Percentiles rank a stretch among this genome's conserved stretches.
Evolutionary conservation across 2,113 vertebrate genomes (phyloP).

Genomic region (Rhipidura dahli): DNA sequence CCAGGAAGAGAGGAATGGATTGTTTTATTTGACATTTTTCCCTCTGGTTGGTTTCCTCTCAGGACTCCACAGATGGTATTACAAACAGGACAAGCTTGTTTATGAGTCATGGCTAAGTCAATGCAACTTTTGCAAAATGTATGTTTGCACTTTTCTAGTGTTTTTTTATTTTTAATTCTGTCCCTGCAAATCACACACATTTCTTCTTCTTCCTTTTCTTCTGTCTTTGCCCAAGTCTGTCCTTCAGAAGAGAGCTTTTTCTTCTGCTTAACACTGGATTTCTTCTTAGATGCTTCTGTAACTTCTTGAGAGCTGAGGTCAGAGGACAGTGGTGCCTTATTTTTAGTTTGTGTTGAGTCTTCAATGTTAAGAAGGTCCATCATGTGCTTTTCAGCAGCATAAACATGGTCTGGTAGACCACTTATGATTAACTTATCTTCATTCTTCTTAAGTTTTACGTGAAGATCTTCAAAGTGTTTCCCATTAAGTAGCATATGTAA

Average conservation of each 20-base stretch:
- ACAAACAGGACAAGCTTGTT: constrained; percentile 69
- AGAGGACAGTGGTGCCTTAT: background rate
- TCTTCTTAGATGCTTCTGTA: background rate
- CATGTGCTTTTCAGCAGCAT: background rate
- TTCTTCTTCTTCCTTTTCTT: background rate
- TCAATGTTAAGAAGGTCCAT: background rate
- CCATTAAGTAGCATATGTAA: background rate
- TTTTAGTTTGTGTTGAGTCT: background rate
- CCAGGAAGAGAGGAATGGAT: accelerated
- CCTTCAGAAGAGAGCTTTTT: background rate
- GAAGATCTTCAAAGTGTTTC: background rate
- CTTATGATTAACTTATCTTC: background rate
- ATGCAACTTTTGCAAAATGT: constrained; percentile 72
- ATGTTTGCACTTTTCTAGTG: constrained; percentile 72
- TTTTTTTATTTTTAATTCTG: constrained; percentile 23
- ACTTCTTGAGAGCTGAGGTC: background rate
- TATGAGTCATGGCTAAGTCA: background rate
- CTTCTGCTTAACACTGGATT: background rate
- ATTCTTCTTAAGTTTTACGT: background rate
- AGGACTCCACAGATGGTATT: constrained; percentile 22
- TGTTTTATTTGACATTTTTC: background rate
- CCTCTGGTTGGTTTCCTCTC: constrained; percentile 71
- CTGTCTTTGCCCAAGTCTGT: background rate
- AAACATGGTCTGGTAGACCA: constrained; percentile 26
- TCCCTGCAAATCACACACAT: constrained; percentile 67